Conservation (phyloP, 64 coral and sea anemone species). For the Porites australiensis region DNA sequence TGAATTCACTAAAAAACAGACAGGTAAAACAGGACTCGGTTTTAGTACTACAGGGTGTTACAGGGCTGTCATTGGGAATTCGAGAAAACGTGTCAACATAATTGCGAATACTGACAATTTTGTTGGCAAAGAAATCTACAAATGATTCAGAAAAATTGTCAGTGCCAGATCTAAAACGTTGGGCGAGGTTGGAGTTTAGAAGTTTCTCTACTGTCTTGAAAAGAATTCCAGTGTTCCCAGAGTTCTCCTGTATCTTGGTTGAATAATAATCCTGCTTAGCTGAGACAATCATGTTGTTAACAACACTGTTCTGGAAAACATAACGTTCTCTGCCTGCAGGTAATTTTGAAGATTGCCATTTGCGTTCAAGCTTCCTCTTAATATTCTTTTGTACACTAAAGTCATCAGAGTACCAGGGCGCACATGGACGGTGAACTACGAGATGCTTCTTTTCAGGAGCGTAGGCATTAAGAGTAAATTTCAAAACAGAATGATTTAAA, state of each 20-base stretch:
- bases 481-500: too few relatives aligned
- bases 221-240: conserved; percentile 23
- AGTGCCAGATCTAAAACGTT: too few relatives aligned
- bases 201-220: conserved; percentile 58
- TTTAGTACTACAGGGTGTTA: neutral
- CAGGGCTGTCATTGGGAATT: too few relatives aligned
- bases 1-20: neutral
- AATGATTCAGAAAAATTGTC: too few relatives aligned
- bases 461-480: conserved; percentile 25
- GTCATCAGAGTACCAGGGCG: conserved; percentile 59
- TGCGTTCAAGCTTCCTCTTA: too few relatives aligned
- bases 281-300: conserved; percentile 62
- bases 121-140: too few relatives aligned
- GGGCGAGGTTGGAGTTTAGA: too few relatives aligned
- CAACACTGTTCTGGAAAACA: conserved; percentile 47
- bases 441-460: conserved; percentile 32
- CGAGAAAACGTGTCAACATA: too few relatives aligned
- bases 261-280: conserved; percentile 33
- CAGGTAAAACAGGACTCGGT: neutral
- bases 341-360: conserved; percentile 33
- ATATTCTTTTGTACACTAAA: too few relatives aligned
- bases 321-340: conserved; percentile 28
- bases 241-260: conserved; percentile 37
- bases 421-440: conserved; percentile 53
- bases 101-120: too few relatives aligned